phyloP scores from a whole-genome alignment of 1,140 invertebrate species.

The Sarcophaga peregrina region DNA sequence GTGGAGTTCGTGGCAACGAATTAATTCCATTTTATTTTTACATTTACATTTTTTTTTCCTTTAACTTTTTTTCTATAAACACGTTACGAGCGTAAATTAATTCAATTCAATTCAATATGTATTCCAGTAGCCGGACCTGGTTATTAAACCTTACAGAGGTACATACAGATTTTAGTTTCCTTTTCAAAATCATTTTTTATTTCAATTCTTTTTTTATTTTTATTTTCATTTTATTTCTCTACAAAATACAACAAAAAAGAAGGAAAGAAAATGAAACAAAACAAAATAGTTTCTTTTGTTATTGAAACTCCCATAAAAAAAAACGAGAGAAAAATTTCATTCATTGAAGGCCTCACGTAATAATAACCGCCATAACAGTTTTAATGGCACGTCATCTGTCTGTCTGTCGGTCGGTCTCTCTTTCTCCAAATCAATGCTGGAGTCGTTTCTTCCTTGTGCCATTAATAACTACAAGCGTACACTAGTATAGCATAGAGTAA shows the following conservation, averaged over 20 bases:
- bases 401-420: neutral
- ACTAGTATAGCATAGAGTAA: too few species aligned
- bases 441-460: too few species aligned
- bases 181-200: neutral
- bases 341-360: constrained; percentile 24
- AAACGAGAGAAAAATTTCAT: neutral
- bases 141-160: constrained; percentile 16
- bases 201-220: neutral
- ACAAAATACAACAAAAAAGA: too few species aligned
- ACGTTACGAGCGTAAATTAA: neutral
- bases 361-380: constrained; percentile 14
- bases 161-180: neutral
- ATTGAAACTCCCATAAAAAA: neutral
- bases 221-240: too few species aligned
- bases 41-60: neutral
- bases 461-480: too few species aligned
- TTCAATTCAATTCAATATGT: neutral
- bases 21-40: neutral
- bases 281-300: constrained; percentile 18
- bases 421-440: neutral
- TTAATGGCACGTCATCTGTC: constrained; percentile 10
- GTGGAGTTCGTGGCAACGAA: constrained; percentile 9
- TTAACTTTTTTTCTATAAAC: neutral
- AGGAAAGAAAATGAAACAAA: neutral
- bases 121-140: constrained; percentile 12